Base-by-base conservation (phyloP, 23 tunicate species). In the Oikopleura vanhoeffeni region DNA sequence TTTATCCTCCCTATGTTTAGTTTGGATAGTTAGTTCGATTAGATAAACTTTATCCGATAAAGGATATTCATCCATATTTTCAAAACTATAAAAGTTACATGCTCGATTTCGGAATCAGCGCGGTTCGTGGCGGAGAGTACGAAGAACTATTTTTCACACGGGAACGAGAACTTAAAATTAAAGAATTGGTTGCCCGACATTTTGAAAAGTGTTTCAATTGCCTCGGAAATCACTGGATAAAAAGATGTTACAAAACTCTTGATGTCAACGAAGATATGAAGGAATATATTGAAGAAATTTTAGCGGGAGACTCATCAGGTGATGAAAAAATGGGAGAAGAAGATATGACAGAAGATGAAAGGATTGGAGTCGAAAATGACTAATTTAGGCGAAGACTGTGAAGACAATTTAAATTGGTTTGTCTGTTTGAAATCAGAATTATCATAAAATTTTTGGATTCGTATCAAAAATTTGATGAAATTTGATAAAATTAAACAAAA, bases 141-240 rank as follows among this genome's bases (percentile, higher is more conserved):
- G 35, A 71, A 2, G 79, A 71, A 38, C 38, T 71, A 2, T 71
- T 71, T 38, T 71, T 71, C 32, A 71, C 79, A 2, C 27, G 35
- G 35, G 79, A 71, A 32, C 79, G 79, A 32, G 3, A 28, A 33
- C 2, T 24, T 18, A 18, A 71, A 32, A 18, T 71, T 2, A 71
- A 71, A 30, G 35, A 71, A 30, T 2, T 2, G 2, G 32, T 71
- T 32, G 79, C 34, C 27, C 27, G 4, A 28, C 34, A 30, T 18
- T 71, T 71, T 71, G 79, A 71, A 13, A 71, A 71, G 38, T 71
- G 79, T 30, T 71, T 71, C 35, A 71, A 71, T 32, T 71, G 79
- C 35, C 79, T 71, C 34, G 79, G 79, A 13, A 71, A 71, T 71
- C 79, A 71, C 38, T 2, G 79, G 38, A 71, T 71, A 24, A 71